phyloP scores from a whole-genome alignment of 2,113 vertebrate genomes.

The Gymnogyps californianus region DNA sequence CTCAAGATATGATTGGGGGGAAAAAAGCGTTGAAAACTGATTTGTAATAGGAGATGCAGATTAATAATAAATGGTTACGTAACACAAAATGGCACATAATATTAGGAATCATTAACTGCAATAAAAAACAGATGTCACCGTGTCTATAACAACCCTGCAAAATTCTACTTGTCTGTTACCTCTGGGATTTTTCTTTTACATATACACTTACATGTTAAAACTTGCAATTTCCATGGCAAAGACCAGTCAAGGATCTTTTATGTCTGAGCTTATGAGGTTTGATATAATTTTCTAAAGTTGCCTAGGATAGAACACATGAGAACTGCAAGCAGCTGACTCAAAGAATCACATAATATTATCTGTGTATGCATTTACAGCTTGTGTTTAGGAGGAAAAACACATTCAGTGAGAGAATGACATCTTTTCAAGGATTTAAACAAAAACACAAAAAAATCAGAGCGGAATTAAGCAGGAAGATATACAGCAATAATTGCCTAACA shows the following conservation, averaged over 20 bases:
- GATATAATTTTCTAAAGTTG: constrained; percentile 19
- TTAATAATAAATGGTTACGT: constrained; percentile 48
- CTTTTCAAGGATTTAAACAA: constrained; percentile 11
- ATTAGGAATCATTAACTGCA: constrained; percentile 52
- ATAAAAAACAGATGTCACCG: constrained; percentile 52
- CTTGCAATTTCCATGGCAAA: not conserved
- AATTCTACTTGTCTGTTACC: constrained; percentile 34
- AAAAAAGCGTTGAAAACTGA: not conserved
- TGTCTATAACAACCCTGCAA: constrained; percentile 17
- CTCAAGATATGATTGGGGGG: not conserved
- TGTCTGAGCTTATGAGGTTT: not conserved
- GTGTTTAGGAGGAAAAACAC: constrained; percentile 17
- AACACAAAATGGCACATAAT: constrained; percentile 51
- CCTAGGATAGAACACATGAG: not conserved
- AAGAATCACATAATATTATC: constrained; percentile 14
- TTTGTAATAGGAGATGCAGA: constrained; percentile 21
- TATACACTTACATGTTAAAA: not conserved
- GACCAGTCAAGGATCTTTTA: not conserved
- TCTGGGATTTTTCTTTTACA: constrained; percentile 12
- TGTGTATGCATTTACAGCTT: constrained; percentile 4
- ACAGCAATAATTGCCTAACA: constrained; percentile 22
- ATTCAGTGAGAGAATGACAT: not conserved
- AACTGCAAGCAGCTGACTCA: constrained; percentile 9
- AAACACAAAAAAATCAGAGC: not conserved
- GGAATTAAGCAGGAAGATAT: not conserved